phyloP scores from a whole-genome alignment of 2,797 vertebrate genomes.

The Leptatherina wallacei region DNA sequence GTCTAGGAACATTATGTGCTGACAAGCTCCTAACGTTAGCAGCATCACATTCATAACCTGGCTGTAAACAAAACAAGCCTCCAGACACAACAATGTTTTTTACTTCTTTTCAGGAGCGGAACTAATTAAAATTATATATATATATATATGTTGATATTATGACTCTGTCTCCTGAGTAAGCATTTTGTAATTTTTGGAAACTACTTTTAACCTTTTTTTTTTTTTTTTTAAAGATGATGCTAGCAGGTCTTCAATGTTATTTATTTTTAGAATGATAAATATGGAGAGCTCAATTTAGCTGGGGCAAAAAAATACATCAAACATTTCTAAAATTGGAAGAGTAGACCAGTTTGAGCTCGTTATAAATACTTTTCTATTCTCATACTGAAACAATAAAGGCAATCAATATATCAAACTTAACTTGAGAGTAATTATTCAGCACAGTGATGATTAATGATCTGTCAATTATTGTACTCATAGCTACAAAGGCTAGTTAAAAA shows the following conservation, averaged over 20 bases:
- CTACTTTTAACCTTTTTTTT: conserved; percentile 9
- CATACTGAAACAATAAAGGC: conserved; percentile 19
- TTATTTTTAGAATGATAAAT: conserved; percentile 45
- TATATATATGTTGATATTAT: conserved; percentile 31
- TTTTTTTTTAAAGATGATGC: conserved; percentile 35
- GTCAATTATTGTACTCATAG: background rate
- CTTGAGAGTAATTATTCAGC: background rate
- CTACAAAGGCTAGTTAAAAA: background rate
- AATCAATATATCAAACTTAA: background rate
- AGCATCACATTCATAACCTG: conserved; percentile 56
- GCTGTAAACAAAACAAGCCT: conserved; percentile 50
- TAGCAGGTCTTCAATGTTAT: conserved; percentile 15
- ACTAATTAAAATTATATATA: conserved; percentile 14
- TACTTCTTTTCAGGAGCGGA: conserved; percentile 7
- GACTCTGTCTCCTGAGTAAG: conserved; percentile 22
- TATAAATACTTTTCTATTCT: conserved; percentile 9
- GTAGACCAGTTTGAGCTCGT: conserved; percentile 39
- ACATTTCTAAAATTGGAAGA: conserved; percentile 33
- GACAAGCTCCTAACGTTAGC: conserved; percentile 55
- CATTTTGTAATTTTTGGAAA: conserved; percentile 12
- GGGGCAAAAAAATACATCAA: conserved; percentile 49
- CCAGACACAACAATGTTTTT: conserved; percentile 24
- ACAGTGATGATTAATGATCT: conserved; percentile 7
- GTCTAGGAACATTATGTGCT: conserved; percentile 74
- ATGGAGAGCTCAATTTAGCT: conserved; percentile 29